Percentiles rank a stretch among this genome's conserved stretches.
Evolutionary conservation across 2,113 vertebrate species (phyloP).

Genomic region (Otolemur garnettii): DNA sequence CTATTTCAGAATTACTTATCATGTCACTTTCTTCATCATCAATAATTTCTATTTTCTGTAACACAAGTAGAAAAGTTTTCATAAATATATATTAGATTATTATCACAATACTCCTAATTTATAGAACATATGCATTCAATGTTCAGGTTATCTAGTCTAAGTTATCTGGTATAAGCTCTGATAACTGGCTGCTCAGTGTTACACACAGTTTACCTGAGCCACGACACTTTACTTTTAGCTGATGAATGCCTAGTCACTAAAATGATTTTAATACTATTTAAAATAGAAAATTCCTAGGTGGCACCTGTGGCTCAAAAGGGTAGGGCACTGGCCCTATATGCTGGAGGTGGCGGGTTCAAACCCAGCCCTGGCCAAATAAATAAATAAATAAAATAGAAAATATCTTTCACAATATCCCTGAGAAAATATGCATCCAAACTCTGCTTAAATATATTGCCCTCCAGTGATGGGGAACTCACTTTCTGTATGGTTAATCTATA

Average conservation of each 20-base stretch:
- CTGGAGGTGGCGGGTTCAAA: too few relatives aligned
- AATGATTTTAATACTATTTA: background rate
- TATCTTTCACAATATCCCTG: background rate
- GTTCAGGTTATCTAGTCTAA: constrained; percentile 13
- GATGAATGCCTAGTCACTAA: background rate
- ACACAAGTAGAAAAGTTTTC: constrained; percentile 54
- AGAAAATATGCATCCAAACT: background rate
- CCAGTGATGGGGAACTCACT: background rate
- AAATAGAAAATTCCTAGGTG: constrained; percentile 14
- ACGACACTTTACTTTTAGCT: background rate
- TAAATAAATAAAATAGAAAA: constrained; percentile 21
- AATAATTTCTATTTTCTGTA: constrained; percentile 96
- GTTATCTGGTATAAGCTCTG: constrained; percentile 29
- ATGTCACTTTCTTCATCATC: constrained; percentile 94
- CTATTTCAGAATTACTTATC: constrained; percentile 93
- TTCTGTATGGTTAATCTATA: background rate
- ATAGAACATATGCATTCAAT: background rate
- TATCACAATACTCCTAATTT: background rate
- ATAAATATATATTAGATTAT: constrained; percentile 35
- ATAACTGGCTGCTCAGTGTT: background rate
- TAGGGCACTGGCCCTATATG: too few relatives aligned
- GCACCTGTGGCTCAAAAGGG: too few relatives aligned
- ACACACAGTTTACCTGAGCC: background rate
- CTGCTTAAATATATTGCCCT: constrained; percentile 26
- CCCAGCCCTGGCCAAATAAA: too few relatives aligned